phyloP scores from a whole-genome alignment of 2,888 invertebrate genomes.

The Chaitophorus viminalis region DNA sequence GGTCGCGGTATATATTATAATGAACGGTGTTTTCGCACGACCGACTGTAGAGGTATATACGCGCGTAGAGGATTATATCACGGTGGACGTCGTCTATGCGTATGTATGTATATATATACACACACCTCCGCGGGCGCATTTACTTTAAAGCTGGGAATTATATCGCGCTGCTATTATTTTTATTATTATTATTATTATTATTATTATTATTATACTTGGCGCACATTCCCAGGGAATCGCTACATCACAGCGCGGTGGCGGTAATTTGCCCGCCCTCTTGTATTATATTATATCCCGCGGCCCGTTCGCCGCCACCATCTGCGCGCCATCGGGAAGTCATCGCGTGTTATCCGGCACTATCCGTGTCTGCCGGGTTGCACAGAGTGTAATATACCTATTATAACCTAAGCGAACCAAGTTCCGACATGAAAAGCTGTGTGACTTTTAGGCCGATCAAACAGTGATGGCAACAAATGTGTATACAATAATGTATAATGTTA shows the following conservation, averaged over 20 bases:
- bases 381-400: not conserved
- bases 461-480: too few species aligned
- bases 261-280: not conserved
- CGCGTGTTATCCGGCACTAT: conserved; percentile 25
- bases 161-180: not conserved
- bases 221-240: not conserved
- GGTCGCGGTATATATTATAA: not conserved
- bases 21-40: conserved; percentile 36
- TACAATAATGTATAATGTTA: too few species aligned
- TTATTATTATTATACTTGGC: not conserved
- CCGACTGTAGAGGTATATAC: too few species aligned
- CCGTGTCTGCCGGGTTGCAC: not conserved
- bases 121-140: not conserved
- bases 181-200: not conserved
- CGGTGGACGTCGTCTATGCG: conserved; percentile 2
- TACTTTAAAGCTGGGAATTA: not conserved
- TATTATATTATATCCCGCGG: too few species aligned
- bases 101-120: not conserved
- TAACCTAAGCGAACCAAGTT: not conserved
- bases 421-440: not conserved
- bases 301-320: not conserved
- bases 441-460: too few species aligned
- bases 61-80: not conserved
- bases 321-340: conserved; percentile 12
- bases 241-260: not conserved